A percentile compares a stretch with the other conserved stretches of the same genome.
Conservation (phyloP, 2,888 invertebrate genomes). For the Ashinkailepas kermadecensis region DNA sequence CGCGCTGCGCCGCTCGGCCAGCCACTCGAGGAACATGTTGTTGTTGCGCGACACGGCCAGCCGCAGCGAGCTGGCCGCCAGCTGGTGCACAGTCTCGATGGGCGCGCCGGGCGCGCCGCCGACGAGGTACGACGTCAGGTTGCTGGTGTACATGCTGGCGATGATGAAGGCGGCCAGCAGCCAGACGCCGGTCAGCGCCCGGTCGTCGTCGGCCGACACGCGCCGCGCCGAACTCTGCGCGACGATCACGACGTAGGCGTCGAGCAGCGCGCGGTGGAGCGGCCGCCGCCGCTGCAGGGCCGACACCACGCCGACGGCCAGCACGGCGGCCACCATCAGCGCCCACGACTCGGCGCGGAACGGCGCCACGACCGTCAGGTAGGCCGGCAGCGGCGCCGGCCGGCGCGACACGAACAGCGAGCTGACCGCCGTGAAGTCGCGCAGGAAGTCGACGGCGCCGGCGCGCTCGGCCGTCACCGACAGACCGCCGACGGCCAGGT, state of each 20-base stretch:
- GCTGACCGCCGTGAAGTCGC: neutral
- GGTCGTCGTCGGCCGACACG: neutral
- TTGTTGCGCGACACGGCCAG: neutral
- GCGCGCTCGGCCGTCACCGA: constrained; percentile 25
- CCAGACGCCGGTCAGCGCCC: neutral
- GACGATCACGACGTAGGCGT: neutral
- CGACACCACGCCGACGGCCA: neutral
- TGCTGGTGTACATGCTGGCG: constrained; percentile 14
- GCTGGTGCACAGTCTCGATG: neutral
- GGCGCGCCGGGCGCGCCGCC: neutral
- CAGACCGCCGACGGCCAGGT: constrained; percentile 26
- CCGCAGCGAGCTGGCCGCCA: neutral
- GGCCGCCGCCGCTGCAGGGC: neutral
- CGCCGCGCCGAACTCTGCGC: neutral
- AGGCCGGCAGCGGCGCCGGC: neutral
- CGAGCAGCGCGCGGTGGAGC: neutral
- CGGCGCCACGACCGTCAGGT: neutral
- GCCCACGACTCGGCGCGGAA: neutral
- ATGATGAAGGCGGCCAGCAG: neutral
- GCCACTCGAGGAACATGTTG: constrained; percentile 12
- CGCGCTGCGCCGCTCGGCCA: neutral
- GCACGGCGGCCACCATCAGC: neutral
- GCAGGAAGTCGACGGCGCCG: constrained; percentile 24
- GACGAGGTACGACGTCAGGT: neutral
- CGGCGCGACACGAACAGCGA: neutral